Evolutionary conservation across 2,888 invertebrate species (phyloP).

Genomic region (Timema podura): DNA sequence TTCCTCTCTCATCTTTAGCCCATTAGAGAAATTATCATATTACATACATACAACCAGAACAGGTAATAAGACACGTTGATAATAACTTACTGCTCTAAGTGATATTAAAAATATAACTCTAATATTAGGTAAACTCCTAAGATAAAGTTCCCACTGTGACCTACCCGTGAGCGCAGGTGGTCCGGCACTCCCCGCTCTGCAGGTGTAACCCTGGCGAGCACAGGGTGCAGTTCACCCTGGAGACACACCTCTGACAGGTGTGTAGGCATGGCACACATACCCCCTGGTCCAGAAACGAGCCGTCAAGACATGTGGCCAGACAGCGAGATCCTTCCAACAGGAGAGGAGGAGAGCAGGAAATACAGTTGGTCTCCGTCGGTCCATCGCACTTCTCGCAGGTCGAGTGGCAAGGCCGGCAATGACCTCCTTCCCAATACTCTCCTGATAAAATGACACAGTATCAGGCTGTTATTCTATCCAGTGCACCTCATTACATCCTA

Average conservation of each 20-base stretch:
- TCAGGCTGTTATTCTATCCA: no score
- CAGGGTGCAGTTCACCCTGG: conserved; percentile 73
- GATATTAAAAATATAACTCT: conserved; percentile 10
- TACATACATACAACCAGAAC: no score
- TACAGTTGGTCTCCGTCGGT: conserved; percentile 64
- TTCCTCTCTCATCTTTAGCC: background rate
- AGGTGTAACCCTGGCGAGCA: conserved; percentile 71
- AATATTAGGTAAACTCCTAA: background rate
- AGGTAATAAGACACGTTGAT: no score
- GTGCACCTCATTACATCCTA: no score
- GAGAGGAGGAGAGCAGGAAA: conserved; percentile 66
- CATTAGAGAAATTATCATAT: no score
- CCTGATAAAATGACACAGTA: conserved; percentile 44
- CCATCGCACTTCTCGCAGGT: conserved; percentile 81
- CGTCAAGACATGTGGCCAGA: conserved; percentile 69
- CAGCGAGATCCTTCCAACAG: conserved; percentile 69
- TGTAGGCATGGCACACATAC: conserved; percentile 75
- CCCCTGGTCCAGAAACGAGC: conserved; percentile 68
- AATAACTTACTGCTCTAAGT: background rate
- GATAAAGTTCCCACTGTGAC: conserved; percentile 26
- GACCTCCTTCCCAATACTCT: conserved; percentile 60
- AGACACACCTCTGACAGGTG: conserved; percentile 72
- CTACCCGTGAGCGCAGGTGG: conserved; percentile 70
- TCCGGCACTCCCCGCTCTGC: conserved; percentile 77
- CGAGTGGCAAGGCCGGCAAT: conserved; percentile 70